Conservation (phyloP, 2,888 invertebrate genomes). For the Laspeyria flexula region DNA sequence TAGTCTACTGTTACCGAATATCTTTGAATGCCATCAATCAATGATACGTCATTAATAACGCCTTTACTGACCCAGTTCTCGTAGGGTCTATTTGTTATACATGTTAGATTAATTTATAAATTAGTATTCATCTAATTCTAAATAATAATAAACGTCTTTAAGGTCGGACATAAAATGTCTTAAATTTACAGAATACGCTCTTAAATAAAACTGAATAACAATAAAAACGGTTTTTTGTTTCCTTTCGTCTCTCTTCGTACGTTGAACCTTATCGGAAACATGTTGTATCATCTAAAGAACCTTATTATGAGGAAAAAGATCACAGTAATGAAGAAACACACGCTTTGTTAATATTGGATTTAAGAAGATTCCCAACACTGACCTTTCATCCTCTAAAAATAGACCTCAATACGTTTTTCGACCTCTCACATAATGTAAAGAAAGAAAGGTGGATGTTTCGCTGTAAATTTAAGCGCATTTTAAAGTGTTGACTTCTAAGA, state of each 20-base stretch:
- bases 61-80: background rate
- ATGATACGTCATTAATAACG: conserved; percentile 27
- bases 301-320: background rate
- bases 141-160: too few species aligned
- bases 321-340: background rate
- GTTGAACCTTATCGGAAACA: too few species aligned
- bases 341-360: background rate
- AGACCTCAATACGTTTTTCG: conserved; percentile 2
- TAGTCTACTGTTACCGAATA: conserved; percentile 9
- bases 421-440: conserved; percentile 3
- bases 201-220: too few species aligned
- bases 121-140: too few species aligned
- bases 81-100: background rate
- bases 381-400: conserved; percentile 9
- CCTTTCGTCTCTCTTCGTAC: too few species aligned
- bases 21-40: conserved; percentile 35
- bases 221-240: too few species aligned
- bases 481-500: too few species aligned
- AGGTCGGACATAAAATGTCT: too few species aligned
- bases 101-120: background rate
- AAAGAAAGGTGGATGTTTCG: background rate
- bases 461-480: too few species aligned
- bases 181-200: too few species aligned
- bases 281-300: background rate
- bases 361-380: conserved; percentile 6